A percentile compares a stretch with the other conserved stretches of the same genome.
Evolutionary conservation across 2,113 vertebrate genomes (phyloP).

Genomic region (Lepus timidus): DNA sequence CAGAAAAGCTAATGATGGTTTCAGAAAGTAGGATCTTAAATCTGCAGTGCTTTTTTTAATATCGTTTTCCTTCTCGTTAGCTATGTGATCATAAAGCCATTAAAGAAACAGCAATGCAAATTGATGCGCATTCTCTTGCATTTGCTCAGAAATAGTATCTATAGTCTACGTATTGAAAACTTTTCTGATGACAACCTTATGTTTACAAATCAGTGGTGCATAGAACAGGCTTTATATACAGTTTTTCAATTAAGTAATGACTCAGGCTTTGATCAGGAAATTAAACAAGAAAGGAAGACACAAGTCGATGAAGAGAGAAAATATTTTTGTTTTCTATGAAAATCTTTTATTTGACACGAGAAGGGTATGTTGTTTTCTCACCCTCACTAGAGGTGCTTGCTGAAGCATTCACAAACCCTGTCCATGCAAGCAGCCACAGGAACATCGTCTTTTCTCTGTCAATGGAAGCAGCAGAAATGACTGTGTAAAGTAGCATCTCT

Average conservation of each 20-base stretch:
- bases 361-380: neutral
- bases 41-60: constrained; percentile 53
- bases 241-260: constrained; percentile 36
- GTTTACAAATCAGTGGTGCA: constrained; percentile 18
- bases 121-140: constrained; percentile 11
- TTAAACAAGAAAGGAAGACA: neutral
- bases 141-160: constrained; percentile 46
- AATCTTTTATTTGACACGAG: constrained; percentile 56
- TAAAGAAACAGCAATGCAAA: constrained; percentile 62
- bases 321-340: constrained; percentile 45
- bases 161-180: constrained; percentile 35
- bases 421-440: constrained; percentile 29
- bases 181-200: neutral
- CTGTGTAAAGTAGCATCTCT: constrained; percentile 23
- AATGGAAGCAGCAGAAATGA: constrained; percentile 48
- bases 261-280: constrained; percentile 39
- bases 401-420: constrained; percentile 72
- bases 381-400: constrained; percentile 64
- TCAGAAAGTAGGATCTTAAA: constrained; percentile 49
- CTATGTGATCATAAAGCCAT: constrained; percentile 51
- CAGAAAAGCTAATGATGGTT: constrained; percentile 61
- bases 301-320: neutral
- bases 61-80: constrained; percentile 64
- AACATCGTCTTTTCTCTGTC: constrained; percentile 54
- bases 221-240: neutral